Base-by-base conservation (phyloP, 2,888 invertebrate species). In the Philaethria dido region DNA sequence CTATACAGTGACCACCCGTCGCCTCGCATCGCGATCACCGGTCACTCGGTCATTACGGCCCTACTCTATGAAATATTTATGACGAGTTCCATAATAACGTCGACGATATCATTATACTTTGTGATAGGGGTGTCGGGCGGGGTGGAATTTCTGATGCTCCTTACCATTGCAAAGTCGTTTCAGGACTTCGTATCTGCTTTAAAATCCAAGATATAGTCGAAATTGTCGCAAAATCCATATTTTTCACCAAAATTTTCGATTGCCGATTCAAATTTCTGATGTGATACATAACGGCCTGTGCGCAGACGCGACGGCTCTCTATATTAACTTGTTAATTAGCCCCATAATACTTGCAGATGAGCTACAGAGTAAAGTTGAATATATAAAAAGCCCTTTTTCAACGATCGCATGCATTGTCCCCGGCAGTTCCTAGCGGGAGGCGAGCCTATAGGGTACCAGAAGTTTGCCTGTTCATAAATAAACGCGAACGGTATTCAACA, bases 301-400 rank as follows among this genome's bases (percentile, higher is more conserved):
- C 92, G 91, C 91, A 90, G 90, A 83, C 92, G 92, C 93, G 92
- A 94, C 94, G 94, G 84, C 94, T 95, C 95, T 94, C 96, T 95
- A 95, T 96, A 96, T 96, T 95, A 96, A 96, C 96, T 96, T 96
- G 96, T 96, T 96, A 96, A 96, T 96, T 96, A 96, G 96, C 95
- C 95, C 94, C 95, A 95, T 95, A 95, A 96, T 96, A 95, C 96
- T 96, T 96, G 96, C 96, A 96, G 96, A 96, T 96, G 96, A 96
- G 95, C 93, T 91, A 92, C 93, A 81, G 93, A 93, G 93, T 89
- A 87, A 94, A 94, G 94, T 94, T 93, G 94, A 94, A 94, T 94
- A 94, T 88, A 88, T 93, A 93, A 94, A 94, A 94, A 94, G 94
- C 93, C 93, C 93, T 94, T 94, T 94, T 93, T 93, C 93, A 93